Evolutionary conservation across 2,888 invertebrate species (phyloP).

Genomic region (Tortricodes alternella): DNA sequence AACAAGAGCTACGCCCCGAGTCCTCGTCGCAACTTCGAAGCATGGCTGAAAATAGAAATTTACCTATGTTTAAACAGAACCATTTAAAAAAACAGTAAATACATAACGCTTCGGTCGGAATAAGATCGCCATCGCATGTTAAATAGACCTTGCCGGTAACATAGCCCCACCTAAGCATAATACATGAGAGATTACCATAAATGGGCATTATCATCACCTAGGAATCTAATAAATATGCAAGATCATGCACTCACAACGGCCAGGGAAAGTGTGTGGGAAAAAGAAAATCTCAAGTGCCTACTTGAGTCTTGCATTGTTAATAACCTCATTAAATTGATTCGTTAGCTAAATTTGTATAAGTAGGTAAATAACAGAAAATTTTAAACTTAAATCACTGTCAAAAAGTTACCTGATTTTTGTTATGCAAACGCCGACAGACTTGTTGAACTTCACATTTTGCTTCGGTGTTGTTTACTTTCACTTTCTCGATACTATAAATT

Average conservation of each 20-base stretch:
- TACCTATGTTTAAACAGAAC: no score
- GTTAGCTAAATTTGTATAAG: not conserved
- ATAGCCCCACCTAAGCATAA: conserved; percentile 18
- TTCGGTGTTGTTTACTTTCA: conserved; percentile 5
- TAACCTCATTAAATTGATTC: conserved; percentile 6
- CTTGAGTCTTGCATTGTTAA: conserved; percentile 5
- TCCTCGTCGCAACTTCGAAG: conserved; percentile 72
- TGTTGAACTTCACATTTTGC: conserved; percentile 1
- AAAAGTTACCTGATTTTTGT: conserved; percentile 21
- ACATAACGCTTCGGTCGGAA: not conserved
- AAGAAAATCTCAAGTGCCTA: conserved; percentile 11
- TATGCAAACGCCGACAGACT: conserved; percentile 7
- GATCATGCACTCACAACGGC: conserved; percentile 3
- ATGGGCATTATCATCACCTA: conserved; percentile 18
- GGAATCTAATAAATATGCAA: conserved; percentile 25
- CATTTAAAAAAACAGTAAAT: not conserved
- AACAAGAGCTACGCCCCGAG: conserved; percentile 77
- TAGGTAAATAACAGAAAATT: conserved; percentile 13
- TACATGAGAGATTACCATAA: conserved; percentile 28
- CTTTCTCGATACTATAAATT: conserved; percentile 15
- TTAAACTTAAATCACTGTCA: conserved; percentile 18
- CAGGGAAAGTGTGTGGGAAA: conserved; percentile 30
- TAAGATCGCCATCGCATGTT: not conserved
- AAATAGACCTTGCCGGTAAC: conserved; percentile 9
- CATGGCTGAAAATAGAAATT: conserved; percentile 59